Conservation (phyloP, 2,797 vertebrate species). For the Chlorospingus flavigularis region DNA sequence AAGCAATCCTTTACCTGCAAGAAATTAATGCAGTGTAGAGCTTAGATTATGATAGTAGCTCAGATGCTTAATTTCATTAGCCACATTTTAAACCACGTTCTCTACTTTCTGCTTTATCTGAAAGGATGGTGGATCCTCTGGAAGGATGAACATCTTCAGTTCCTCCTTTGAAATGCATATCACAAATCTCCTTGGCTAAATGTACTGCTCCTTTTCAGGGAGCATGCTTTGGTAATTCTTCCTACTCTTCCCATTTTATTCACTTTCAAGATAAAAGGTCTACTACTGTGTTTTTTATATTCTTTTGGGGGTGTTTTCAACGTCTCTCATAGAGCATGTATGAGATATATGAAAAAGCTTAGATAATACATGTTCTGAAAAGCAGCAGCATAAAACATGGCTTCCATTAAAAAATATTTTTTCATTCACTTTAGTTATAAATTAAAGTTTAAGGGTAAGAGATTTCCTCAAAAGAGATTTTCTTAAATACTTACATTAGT, state of each 20-base stretch:
- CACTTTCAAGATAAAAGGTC: neutral
- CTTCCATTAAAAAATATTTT: neutral
- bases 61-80: neutral
- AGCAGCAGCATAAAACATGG: neutral
- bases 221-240: neutral
- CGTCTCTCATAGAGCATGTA: neutral
- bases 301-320: neutral
- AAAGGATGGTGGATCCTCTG: neutral
- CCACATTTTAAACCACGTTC: neutral
- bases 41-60: neutral
- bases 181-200: neutral
- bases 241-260: neutral
- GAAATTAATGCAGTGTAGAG: neutral
- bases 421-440: neutral
- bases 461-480: neutral
- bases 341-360: neutral
- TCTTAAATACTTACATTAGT: neutral
- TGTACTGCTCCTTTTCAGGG: neutral
- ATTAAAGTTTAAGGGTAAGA: neutral
- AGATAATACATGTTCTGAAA: neutral
- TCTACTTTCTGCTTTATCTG: neutral
- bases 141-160: neutral
- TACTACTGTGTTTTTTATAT: neutral
- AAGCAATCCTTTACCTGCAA: neutral
- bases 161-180: neutral